Conservation (phyloP, 2,113 vertebrate species). For the Callorhinus ursinus region DNA sequence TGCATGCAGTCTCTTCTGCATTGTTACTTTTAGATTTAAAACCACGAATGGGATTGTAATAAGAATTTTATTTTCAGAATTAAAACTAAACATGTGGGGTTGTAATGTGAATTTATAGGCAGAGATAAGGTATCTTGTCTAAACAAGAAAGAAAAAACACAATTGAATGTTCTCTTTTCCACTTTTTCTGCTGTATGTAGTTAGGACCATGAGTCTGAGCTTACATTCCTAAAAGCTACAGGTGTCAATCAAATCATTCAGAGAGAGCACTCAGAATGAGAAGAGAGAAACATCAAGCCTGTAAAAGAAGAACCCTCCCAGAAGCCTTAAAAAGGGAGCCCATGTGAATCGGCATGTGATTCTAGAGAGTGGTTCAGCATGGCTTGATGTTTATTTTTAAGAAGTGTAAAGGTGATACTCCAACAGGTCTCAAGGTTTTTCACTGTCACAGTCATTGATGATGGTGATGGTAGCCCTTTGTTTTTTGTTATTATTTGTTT, state of each 20-base stretch:
- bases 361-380: background rate
- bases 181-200: background rate
- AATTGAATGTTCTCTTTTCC: background rate
- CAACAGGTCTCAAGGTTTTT: background rate
- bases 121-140: slow-evolving; percentile 35
- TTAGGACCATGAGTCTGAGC: background rate
- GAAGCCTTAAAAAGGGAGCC: background rate
- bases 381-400: background rate
- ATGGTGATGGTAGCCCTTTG: background rate
- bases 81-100: slow-evolving; percentile 17
- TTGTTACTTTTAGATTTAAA: slow-evolving; percentile 33
- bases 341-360: accelerated
- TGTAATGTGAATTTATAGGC: slow-evolving; percentile 36
- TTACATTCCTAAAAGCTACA: background rate
- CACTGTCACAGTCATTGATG: background rate
- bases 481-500: background rate
- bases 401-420: background rate
- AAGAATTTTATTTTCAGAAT: slow-evolving; percentile 48
- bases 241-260: background rate
- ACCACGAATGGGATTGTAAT: background rate
- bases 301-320: background rate
- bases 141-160: slow-evolving; percentile 5
- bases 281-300: background rate
- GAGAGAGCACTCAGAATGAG: background rate
- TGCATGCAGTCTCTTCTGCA: background rate